Evolutionary conservation across 2,113 vertebrate species (phyloP), one percentile per base, ranked within the genome.

Genomic region (Tylochromis polylepis): DNA sequence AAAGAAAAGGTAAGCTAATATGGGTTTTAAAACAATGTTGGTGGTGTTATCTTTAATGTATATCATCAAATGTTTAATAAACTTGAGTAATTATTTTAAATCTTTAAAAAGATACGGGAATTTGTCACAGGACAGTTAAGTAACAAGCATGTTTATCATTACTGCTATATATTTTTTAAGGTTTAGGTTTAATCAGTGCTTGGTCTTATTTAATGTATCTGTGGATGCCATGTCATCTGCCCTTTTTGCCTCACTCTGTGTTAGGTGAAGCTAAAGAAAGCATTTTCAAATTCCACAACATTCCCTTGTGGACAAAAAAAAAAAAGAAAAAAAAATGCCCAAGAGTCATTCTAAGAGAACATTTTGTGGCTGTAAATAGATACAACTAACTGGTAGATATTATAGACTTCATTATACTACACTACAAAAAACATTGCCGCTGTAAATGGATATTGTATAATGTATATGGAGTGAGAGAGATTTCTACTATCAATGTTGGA

Each of bases 401-500:
- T 5, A 43, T 70, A 70, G 65, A 70, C 38, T 3, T 46, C 2
- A 65, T 4, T 65, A n/a, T n/a, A 62, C 59, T n/a, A n/a, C 2
- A 62, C 36, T 70, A 72, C 2, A 46, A 72, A 72, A 46, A 43
- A 16, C 16, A 24, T n/a, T 70, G 65, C 22, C 65, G 38, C 12
- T 34, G 2, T 62, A 34, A 62, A 62, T 62, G 5, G 29, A 34
- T 34, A 62, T 20, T n/a, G 31, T 31, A 36, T 12, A 62, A n/a
- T 36, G 59, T 62, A 36, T 36, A 62, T 62, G 0, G 59, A 12
- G 31, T 0, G 0, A 34, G 31, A 62, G 31, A 38, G 0, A 65
- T 20, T 65, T 65, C 60, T 65, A 36, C 60, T n/a, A 65, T 5
- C 0, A 38, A 12, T 1, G 6, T n/a, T 65, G 65, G 36, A 43